These are phyloP conservation scores for Tethya wilhelma DNA, from an alignment of 37 sponge, comb jelly and placozoan genomes.

Conservation along the genomic window DNA sequence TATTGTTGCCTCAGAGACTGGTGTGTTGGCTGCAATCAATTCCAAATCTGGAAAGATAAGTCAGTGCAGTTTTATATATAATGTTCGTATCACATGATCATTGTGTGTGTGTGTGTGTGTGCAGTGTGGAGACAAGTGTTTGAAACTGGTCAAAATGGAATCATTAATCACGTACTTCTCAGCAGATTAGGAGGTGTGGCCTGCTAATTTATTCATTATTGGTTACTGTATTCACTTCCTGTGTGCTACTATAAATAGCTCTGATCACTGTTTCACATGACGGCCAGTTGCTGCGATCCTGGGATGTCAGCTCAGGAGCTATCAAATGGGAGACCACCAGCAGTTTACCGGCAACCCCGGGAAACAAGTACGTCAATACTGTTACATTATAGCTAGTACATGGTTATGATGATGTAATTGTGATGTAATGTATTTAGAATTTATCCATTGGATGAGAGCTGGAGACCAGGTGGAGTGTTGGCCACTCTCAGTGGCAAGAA, in stretches of 20 bases:
- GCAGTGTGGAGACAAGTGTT: conserved; percentile 72
- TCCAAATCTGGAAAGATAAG: conserved; percentile 62
- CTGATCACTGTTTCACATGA: conserved; percentile 70
- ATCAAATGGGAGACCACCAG: conserved; percentile 73
- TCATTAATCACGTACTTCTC: conserved; percentile 46
- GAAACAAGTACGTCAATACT: conserved; percentile 3
- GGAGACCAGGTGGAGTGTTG: conserved; percentile 53
- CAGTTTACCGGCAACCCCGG: neutral
- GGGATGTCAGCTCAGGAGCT: conserved; percentile 72
- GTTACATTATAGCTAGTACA: neutral
- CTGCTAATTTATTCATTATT: neutral
- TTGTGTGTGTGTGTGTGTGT: neutral
- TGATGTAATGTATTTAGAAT: neutral
- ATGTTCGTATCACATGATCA: neutral
- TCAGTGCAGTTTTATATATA: conserved; percentile 17
- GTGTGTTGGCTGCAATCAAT: conserved; percentile 65
- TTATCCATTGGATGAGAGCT: conserved; percentile 14
- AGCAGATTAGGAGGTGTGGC: conserved; percentile 9
- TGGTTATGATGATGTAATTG: neutral
- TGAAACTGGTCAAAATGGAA: conserved; percentile 37
- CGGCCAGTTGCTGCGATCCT: conserved; percentile 59
- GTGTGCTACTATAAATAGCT: neutral
- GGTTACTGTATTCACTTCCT: neutral
- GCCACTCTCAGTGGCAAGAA: conserved; percentile 24
- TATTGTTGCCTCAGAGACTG: conserved; percentile 53